phyloP scores from a whole-genome alignment of 2,797 vertebrate genomes.

The Myotis myotis region DNA sequence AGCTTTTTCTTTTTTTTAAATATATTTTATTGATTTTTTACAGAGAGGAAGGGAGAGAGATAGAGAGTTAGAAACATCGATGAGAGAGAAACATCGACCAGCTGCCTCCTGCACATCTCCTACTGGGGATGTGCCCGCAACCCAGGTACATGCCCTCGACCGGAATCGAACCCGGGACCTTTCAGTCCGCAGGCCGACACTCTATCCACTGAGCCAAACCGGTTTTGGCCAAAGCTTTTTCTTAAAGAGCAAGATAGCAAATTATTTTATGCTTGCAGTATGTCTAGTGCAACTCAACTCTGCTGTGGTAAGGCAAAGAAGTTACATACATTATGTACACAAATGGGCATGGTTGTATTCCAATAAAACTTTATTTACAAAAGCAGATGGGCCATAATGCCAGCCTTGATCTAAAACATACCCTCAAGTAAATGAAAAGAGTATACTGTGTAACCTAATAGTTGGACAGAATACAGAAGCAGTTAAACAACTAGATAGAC shows the following conservation, averaged over 20 bases:
- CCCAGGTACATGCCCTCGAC: too few species aligned
- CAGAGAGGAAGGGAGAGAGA: too few species aligned
- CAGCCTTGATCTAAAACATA: slow-evolving; percentile 16
- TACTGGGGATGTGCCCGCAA: too few species aligned
- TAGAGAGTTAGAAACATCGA: too few species aligned
- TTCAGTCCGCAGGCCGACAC: too few species aligned
- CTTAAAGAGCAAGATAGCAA: background rate
- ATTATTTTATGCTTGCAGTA: background rate
- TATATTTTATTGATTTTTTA: too few species aligned
- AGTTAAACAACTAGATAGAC: background rate
- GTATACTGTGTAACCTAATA: background rate
- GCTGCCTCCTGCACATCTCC: too few species aligned
- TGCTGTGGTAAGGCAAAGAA: background rate
- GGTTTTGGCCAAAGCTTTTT: background rate
- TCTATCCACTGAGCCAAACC: too few species aligned
- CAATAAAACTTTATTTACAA: slow-evolving; percentile 49
- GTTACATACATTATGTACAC: background rate
- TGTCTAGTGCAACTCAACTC: background rate
- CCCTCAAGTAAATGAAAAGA: background rate
- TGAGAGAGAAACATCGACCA: too few species aligned
- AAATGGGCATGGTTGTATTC: background rate
- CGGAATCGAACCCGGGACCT: too few species aligned
- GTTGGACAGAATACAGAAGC: background rate
- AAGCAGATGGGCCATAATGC: background rate
- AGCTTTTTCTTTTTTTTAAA: background rate